These are phyloP conservation scores for Ptychodera flava DNA, from an alignment of 35 echinoderm and acorn worm species.

Conservation along the genomic window DNA sequence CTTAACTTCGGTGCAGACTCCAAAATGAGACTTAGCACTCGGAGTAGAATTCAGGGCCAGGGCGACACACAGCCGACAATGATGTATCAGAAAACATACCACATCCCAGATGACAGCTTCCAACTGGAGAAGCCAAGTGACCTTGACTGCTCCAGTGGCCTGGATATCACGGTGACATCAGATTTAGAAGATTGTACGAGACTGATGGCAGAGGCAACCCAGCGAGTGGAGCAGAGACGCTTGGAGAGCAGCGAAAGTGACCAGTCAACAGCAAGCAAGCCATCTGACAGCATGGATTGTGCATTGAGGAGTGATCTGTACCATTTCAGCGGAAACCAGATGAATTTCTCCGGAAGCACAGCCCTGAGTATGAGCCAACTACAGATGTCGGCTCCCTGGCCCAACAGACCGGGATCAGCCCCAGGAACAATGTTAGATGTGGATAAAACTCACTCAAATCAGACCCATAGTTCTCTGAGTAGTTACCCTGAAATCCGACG, in stretches of 20 bases:
- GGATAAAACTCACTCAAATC: background rate
- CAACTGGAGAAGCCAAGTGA: background rate
- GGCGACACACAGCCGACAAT: too few relatives aligned
- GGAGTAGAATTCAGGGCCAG: too few relatives aligned
- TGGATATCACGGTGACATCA: slow-evolving; percentile 56
- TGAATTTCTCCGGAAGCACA: background rate
- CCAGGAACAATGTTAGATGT: background rate
- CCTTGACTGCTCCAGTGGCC: background rate
- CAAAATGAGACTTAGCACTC: too few relatives aligned
- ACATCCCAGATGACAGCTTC: background rate
- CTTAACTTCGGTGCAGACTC: background rate
- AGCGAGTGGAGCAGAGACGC: slow-evolving; percentile 14
- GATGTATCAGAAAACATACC: too few relatives aligned
- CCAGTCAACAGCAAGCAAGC: background rate
- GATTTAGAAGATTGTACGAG: slow-evolving; percentile 68
- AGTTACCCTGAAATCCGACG: background rate
- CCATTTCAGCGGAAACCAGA: too few relatives aligned
- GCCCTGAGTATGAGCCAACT: background rate
- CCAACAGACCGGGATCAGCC: background rate
- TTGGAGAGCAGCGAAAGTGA: background rate
- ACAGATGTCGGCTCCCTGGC: background rate
- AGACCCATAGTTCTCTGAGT: background rate
- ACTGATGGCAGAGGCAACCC: slow-evolving; percentile 56
- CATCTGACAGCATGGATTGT: background rate
- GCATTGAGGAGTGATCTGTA: background rate